A percentile compares a stretch with the other conserved stretches of the same genome.
Conservation (phyloP, 2,888 invertebrate species). For the Chironomus tentans region DNA sequence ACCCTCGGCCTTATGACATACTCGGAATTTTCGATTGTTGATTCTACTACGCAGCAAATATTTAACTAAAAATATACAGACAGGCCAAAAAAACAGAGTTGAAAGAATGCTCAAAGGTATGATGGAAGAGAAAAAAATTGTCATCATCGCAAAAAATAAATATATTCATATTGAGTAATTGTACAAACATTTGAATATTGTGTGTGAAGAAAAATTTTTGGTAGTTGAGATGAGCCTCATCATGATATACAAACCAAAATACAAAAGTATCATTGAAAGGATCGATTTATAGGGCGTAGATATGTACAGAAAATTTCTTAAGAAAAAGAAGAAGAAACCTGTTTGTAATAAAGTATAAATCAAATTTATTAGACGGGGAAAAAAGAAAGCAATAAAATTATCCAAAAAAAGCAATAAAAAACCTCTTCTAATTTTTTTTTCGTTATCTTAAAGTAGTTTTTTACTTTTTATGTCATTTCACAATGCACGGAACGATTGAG, state of each 20-base stretch:
- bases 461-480: neutral
- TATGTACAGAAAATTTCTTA: neutral
- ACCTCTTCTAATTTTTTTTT: neutral
- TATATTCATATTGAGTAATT: neutral
- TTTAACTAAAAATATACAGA: neutral
- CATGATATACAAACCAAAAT: neutral
- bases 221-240: neutral
- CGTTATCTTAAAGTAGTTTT: conserved; percentile 7
- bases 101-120: neutral
- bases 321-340: conserved; percentile 4
- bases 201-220: too few species aligned
- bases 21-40: conserved; percentile 3
- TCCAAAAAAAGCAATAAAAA: conserved; percentile 23
- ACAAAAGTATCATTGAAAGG: neutral
- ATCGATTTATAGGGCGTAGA: too few species aligned
- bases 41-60: conserved; percentile 22
- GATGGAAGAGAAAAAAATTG: neutral
- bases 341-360: conserved; percentile 20
- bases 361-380: conserved; percentile 16
- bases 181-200: too few species aligned
- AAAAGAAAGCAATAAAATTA: conserved; percentile 24
- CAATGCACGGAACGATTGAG: too few species aligned
- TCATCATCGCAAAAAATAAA: neutral
- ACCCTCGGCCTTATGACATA: neutral
- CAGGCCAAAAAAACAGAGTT: neutral